Conservation (phyloP, 2,113 vertebrate species). For the Erythrocercus mccallii region DNA sequence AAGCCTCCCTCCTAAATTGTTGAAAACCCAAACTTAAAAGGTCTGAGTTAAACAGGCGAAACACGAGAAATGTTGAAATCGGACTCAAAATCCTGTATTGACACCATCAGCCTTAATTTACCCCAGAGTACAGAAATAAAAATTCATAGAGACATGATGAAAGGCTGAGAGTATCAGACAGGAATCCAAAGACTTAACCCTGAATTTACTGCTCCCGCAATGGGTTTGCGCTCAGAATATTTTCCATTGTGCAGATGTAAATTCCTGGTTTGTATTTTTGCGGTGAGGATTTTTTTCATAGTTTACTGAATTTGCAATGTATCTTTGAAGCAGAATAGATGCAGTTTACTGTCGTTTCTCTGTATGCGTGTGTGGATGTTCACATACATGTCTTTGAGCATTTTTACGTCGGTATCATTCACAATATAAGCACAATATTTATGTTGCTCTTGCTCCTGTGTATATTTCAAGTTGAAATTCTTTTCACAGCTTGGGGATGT, state of each 20-base stretch:
- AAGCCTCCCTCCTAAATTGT: not conserved
- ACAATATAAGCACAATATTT: not conserved
- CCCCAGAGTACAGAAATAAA: constrained; percentile 49
- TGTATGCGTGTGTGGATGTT: not conserved
- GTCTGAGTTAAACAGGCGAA: not conserved
- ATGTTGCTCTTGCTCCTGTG: not conserved
- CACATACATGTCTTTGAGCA: not conserved
- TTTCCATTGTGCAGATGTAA: not conserved
- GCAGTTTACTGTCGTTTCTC: not conserved
- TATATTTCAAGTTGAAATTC: not conserved
- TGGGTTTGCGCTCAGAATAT: not conserved
- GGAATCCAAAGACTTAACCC: constrained; percentile 32
- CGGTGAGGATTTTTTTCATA: not conserved
- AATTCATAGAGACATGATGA: constrained; percentile 50
- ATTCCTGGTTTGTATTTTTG: not conserved
- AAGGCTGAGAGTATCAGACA: constrained; percentile 46
- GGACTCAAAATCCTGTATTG: not conserved
- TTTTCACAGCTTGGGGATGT: not conserved
- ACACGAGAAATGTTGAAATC: not conserved
- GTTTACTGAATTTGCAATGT: not conserved
- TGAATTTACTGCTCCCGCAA: constrained; percentile 6
- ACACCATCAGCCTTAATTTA: constrained; percentile 56
- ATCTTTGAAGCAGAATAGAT: not conserved
- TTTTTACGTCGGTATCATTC: not conserved
- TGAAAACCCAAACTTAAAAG: not conserved